Evolutionary conservation across 2,113 vertebrate genomes (phyloP).

Genomic region (Lasiurus borealis): DNA sequence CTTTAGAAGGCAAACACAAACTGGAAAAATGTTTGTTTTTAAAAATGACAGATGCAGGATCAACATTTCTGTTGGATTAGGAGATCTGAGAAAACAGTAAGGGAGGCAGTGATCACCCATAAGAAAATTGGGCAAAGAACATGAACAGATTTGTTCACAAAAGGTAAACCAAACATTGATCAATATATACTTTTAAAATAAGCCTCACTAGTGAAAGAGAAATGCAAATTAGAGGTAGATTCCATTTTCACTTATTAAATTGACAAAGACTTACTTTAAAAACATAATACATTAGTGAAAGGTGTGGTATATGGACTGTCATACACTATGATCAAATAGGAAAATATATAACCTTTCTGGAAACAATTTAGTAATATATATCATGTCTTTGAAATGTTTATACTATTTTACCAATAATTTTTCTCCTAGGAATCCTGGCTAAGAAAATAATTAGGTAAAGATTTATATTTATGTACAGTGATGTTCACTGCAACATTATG

Average conservation of each 20-base stretch:
- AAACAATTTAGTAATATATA: conserved; percentile 9
- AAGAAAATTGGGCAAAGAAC: not conserved
- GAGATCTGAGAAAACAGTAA: not conserved
- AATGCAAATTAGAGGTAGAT: conserved; percentile 44
- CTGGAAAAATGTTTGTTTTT: not conserved
- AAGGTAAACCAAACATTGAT: not conserved
- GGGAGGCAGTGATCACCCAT: not conserved
- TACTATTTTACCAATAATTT: conserved; percentile 43
- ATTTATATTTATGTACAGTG: conserved; percentile 55
- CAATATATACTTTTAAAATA: not conserved
- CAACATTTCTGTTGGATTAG: not conserved
- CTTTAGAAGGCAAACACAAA: not conserved
- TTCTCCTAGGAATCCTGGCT: conserved; percentile 37
- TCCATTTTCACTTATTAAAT: not conserved
- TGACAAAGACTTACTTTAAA: conserved; percentile 43
- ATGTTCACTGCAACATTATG: not conserved
- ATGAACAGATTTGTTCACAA: conserved; percentile 27
- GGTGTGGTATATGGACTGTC: not conserved
- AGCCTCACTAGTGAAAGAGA: not conserved
- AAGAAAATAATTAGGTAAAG: conserved; percentile 54
- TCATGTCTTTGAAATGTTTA: conserved; percentile 26
- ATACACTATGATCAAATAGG: not conserved
- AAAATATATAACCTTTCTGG: not conserved
- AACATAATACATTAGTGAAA: not conserved
- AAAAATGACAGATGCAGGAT: not conserved